Percentiles rank a stretch among this genome's conserved stretches.
phyloP scores from a whole-genome alignment of 2,113 vertebrate species.

The Arvicanthis niloticus region DNA sequence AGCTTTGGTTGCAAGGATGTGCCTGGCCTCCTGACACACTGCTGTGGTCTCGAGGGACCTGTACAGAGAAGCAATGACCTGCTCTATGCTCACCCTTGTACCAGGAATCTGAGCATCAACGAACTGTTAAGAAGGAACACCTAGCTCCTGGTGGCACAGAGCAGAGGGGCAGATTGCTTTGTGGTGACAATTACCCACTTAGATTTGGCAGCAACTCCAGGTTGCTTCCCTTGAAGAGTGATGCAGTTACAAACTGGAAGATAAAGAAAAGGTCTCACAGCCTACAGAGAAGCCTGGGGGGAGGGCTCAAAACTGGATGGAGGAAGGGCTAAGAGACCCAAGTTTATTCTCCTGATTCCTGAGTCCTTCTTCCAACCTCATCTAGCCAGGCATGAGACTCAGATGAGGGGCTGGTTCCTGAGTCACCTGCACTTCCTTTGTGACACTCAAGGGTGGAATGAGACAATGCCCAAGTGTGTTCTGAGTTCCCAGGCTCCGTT shows the following conservation, averaged over 20 bases:
- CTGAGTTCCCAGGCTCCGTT: background rate
- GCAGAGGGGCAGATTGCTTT: background rate
- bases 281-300: background rate
- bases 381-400: background rate
- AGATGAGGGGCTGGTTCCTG: accelerated
- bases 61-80: background rate
- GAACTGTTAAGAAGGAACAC: background rate
- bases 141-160: background rate
- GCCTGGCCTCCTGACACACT: background rate
- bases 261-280: background rate
- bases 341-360: background rate
- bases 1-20: background rate
- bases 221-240: background rate
- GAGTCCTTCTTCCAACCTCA: background rate
- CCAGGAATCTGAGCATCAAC: background rate
- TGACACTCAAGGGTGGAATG: background rate
- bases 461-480: background rate
- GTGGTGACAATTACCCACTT: background rate
- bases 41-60: background rate
- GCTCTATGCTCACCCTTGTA: background rate
- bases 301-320: too few species aligned
- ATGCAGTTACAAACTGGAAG: background rate
- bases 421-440: background rate
- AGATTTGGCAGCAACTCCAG: background rate
- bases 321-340: accelerated